Evolutionary conservation across 2,797 vertebrate species (phyloP).

Genomic region (Manis crassicaudata): DNA sequence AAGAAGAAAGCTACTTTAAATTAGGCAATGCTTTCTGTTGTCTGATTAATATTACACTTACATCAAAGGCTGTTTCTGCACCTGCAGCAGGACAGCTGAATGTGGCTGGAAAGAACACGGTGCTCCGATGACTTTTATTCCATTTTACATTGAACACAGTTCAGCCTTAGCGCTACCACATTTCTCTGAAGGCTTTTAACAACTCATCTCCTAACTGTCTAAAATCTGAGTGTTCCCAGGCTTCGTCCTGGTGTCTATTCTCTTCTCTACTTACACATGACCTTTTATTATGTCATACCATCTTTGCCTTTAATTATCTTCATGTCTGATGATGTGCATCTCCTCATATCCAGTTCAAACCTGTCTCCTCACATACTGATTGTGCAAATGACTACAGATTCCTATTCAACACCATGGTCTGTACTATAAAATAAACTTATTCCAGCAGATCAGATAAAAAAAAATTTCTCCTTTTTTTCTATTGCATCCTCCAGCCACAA

Average conservation of each 20-base stretch:
- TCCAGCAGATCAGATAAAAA: neutral
- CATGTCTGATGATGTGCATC: neutral
- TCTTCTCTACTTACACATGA: neutral
- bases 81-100: neutral
- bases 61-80: slow-evolving; percentile 23
- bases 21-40: neutral
- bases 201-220: neutral
- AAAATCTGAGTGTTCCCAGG: neutral
- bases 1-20: neutral
- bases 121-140: neutral
- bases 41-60: slow-evolving; percentile 26
- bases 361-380: neutral
- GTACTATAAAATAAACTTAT: neutral
- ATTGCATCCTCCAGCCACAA: neutral
- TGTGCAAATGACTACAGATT: neutral
- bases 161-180: neutral
- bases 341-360: slow-evolving; percentile 9
- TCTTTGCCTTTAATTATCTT: neutral
- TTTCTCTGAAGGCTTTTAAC: neutral
- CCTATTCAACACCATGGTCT: neutral
- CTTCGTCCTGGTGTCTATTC: neutral
- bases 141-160: neutral
- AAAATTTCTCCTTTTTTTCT: fast-evolving
- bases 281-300: neutral
- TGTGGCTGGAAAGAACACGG: neutral